Base-by-base conservation (phyloP, 1,140 invertebrate species). In the Melanaphis sacchari region DNA sequence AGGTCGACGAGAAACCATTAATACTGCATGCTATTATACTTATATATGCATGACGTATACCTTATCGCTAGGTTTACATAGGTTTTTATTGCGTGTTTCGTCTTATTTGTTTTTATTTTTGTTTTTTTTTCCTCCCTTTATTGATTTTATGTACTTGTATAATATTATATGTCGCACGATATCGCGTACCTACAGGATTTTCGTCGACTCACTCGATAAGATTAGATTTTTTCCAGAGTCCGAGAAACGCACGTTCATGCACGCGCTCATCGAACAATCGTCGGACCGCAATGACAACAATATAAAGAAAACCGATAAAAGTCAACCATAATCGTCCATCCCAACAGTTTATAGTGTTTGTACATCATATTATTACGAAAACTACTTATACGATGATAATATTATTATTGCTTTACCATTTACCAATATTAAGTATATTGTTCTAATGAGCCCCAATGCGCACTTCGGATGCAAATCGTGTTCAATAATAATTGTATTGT, bases 81-180 rank as follows among this genome's bases (percentile, higher is more conserved):
- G 31, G 31, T 76, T 76, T 40, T 85, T 31, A 43, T 2, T 38
- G n/a, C 21, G 76, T 38, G 22, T 38, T 82, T 82, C 36, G 18
- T 82, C 36, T 82, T 82, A 82, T 84, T 84, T 84, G 11, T 88
- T 88, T 88, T 88, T 88, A 49, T 46, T 84, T 84, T 81, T 36
- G 26, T 59, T 6, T 26, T 24, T 84, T 40, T 8, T 84, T 21
- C 46, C n/a, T 76, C n/a, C n/a, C 31, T 15, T n/a, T 76, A 76
- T 76, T 15, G 59, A 76, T 76, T 18, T 76, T 76, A 76, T 76
- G 31, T 87, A 87, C 15, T 4, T 21, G 9, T 46, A 46, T 46
- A 87, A 46, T 46, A 15, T 3, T 43, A 43, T n/a, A 31, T 24
- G 21, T 38, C 21, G 18, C 81, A 82, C 38, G 81, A 82, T 84